Evolutionary conservation across 2,888 invertebrate species (phyloP), one percentile per base, ranked within the genome.

Genomic region (Tenthredo livida): DNA sequence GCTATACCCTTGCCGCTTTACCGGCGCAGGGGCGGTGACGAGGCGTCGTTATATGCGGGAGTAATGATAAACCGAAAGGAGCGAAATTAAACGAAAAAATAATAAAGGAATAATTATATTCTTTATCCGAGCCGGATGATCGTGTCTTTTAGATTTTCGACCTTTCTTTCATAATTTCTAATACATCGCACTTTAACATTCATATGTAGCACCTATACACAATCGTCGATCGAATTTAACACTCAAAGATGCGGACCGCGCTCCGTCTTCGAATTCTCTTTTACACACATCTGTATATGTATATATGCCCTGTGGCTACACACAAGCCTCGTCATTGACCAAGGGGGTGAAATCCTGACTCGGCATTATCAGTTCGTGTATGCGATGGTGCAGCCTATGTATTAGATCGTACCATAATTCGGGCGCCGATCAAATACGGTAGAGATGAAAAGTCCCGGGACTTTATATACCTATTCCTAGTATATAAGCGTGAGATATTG

Each of bases 1-100:
- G 87, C 86, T 86, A 88, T 89, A 90, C 89, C 33, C 61, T 77
- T 77, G 67, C 88, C 87, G 80, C 40, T 37, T 65, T n/a, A 43
- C 47, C 65, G 70, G 47, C 40, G 80, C 9, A 37, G 37, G 61
- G 78, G 58, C 78, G 37, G 80, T 80, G 58, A 50, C 61, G 80
- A 73, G 72, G 72, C 72, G 72, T 73, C 72, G 72, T 73, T 73
- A n/a, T 25, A 21, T 67, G 33, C 67, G 67, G 67, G 67, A 67
- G 67, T 67, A 67, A 67, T 73, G 73, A 73, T n/a, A n/a, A 73
- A 40, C n/a, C 25, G 15, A 3, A 29, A 61, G 77, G 47, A 54
- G 47, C 77, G 50, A 47, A 29, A n/a, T 54, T 29, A 29, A 25
- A 21, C 5, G 12, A 43, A 37, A 25, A 75, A 75, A 21, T 5